Base-by-base conservation (phyloP, 1,140 invertebrate genomes). In the Steinernema feltiae region DNA sequence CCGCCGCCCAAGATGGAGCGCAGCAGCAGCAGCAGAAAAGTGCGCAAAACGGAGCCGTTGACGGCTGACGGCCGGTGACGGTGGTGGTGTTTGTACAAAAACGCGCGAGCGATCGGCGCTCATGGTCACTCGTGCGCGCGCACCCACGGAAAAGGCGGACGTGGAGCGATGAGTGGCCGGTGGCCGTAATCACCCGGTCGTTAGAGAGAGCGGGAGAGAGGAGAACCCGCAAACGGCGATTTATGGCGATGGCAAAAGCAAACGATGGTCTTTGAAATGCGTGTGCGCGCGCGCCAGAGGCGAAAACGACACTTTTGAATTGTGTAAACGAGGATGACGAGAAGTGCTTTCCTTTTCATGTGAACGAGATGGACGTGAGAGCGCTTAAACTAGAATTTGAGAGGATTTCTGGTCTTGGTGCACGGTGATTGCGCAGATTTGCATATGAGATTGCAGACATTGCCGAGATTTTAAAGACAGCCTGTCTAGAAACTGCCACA, bases 31-130 rank as follows among this genome's bases (percentile, higher is more conserved):
- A 46, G 53, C 7, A 7, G 53, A 15, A 63, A 63, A 63, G 53
- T 63, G 53, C 53, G 53, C 53, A 63, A 63, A 63, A 63, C 53
- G 15, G 53, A 63, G 24, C 53, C 53, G 53, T n/a, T n/a, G n/a
- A n/a, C n/a, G n/a, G n/a, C n/a, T n/a, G n/a, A n/a, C n/a, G n/a
- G n/a, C n/a, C n/a, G n/a, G n/a, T n/a, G n/a, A n/a, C n/a, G n/a
- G 24, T 3, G 53, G 2, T 27, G 53, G 15, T 63, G 53, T 63
- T 63, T 63, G 53, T 63, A 63, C 53, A 63, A 63, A 63, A 63
- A 63, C 53, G 53, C 15, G 53, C 12, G 53, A 3, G 15, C 3
- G n/a, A n/a, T n/a, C n/a, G n/a, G n/a, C n/a, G n/a, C 53, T 63
- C 53, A 63, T 63, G 53, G 53, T 63, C 53, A 63, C 53, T 63